Evolutionary conservation across 1,140 invertebrate species (phyloP).

Genomic region (Pentalonia nigronervosa): DNA sequence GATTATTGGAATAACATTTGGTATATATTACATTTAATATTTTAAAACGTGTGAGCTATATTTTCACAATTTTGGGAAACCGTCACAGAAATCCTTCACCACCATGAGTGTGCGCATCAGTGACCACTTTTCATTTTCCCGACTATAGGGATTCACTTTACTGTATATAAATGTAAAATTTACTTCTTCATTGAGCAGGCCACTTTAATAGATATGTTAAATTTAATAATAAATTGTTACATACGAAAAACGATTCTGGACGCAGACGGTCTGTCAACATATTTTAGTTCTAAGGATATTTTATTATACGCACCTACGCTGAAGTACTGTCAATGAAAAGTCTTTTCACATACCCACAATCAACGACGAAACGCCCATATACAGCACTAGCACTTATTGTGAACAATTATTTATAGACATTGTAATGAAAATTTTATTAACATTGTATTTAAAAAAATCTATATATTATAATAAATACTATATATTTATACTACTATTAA

Average conservation of each 20-base stretch:
- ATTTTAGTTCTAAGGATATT: neutral
- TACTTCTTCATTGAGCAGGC: neutral
- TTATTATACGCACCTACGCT: neutral
- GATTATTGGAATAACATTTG: no score
- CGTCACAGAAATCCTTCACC: no score
- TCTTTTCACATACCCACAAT: neutral
- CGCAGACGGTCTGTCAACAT: neutral
- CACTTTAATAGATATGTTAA: neutral
- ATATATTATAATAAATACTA: no score
- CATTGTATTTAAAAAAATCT: no score
- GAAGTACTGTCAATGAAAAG: neutral
- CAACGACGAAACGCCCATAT: neutral
- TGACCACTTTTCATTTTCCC: no score
- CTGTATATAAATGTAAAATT: neutral
- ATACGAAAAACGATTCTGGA: neutral
- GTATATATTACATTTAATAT: no score
- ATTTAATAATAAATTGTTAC: neutral
- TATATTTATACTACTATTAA: no score
- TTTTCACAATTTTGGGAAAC: no score
- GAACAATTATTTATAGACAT: neutral
- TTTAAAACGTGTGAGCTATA: no score
- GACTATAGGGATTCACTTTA: neutral
- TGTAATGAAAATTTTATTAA: neutral
- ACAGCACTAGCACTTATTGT: neutral
- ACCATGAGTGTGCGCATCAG: no score